Percentiles rank a stretch among this genome's conserved stretches.
These are phyloP conservation scores for Eueides isabella DNA, from an alignment of 1,140 invertebrate genomes.

Conservation along the genomic window DNA sequence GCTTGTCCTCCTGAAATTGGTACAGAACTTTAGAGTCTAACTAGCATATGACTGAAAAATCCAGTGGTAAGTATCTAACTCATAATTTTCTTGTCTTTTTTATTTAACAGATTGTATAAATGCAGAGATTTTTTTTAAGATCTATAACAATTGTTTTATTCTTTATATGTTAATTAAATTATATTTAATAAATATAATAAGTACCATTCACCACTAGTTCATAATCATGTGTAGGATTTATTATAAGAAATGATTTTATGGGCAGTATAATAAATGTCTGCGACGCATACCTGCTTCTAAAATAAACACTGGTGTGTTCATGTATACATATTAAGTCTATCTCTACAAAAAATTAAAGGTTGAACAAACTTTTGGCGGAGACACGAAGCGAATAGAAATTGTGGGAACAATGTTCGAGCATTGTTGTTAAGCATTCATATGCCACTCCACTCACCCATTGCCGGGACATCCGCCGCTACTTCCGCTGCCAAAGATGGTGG, in stretches of 20 bases:
- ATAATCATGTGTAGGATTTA: not conserved
- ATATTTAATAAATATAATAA: not conserved
- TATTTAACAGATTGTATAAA: no score
- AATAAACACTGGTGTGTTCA: constrained; percentile 29
- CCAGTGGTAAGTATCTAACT: no score
- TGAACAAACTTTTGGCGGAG: constrained; percentile 79
- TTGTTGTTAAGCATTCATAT: constrained; percentile 79
- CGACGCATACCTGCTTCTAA: constrained; percentile 14
- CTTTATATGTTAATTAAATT: no score
- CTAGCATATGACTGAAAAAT: no score
- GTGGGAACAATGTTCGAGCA: constrained; percentile 68
- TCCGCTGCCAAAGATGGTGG: constrained; percentile 81
- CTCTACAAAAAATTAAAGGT: constrained; percentile 76
- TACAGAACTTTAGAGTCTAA: no score
- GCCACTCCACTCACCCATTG: constrained; percentile 76
- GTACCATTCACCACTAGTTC: no score
- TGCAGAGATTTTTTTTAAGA: no score
- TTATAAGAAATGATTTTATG: not conserved
- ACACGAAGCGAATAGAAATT: constrained; percentile 79
- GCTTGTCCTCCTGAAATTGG: no score
- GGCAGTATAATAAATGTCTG: constrained; percentile 5
- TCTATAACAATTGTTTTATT: no score
- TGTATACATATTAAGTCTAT: constrained; percentile 56
- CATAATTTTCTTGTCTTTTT: no score
- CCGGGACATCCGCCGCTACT: constrained; percentile 78